phyloP scores from a whole-genome alignment of 1,140 invertebrate genomes.

The Drosophila lacertosa region DNA sequence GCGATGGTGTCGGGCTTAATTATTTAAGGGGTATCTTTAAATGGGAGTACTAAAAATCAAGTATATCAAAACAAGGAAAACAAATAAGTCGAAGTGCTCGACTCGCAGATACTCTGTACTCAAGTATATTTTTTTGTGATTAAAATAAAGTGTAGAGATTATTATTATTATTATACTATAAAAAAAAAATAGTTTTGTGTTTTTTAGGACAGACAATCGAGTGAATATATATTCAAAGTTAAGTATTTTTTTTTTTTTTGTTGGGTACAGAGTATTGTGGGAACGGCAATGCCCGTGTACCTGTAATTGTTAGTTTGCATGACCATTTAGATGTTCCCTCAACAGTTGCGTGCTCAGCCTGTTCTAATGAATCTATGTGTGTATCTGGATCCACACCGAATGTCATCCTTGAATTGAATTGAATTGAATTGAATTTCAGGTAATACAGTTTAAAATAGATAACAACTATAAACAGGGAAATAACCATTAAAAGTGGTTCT shows the following conservation, averaged over 20 bases:
- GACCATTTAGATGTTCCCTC: slow-evolving; percentile 99
- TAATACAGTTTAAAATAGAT: too few species aligned
- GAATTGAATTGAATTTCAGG: slow-evolving; percentile 48
- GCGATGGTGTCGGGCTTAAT: too few species aligned
- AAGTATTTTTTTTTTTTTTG: too few species aligned
- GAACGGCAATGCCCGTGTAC: slow-evolving; percentile 86
- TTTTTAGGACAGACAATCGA: too few species aligned
- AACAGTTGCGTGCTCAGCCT: slow-evolving; percentile 98
- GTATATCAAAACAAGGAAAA: slow-evolving; percentile 1
- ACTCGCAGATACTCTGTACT: background rate
- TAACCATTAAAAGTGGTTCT: too few species aligned
- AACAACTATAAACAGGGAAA: too few species aligned
- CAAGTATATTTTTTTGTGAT: too few species aligned
- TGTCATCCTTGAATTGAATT: slow-evolving; percentile 90
- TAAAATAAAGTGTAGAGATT: too few species aligned
- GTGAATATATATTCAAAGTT: too few species aligned
- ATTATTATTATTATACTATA: too few species aligned
- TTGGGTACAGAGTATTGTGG: slow-evolving; percentile 1
- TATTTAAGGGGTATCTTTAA: background rate
- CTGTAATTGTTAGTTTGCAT: slow-evolving; percentile 99
- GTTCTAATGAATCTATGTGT: slow-evolving; percentile 99
- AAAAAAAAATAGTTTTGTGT: too few species aligned
- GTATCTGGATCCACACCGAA: slow-evolving; percentile 99
- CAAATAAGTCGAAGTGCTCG: slow-evolving; percentile 6
- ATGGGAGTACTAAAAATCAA: background rate